These are phyloP conservation scores for Cheilosia variabilis DNA, from an alignment of 2,888 invertebrate genomes.

Conservation along the genomic window DNA sequence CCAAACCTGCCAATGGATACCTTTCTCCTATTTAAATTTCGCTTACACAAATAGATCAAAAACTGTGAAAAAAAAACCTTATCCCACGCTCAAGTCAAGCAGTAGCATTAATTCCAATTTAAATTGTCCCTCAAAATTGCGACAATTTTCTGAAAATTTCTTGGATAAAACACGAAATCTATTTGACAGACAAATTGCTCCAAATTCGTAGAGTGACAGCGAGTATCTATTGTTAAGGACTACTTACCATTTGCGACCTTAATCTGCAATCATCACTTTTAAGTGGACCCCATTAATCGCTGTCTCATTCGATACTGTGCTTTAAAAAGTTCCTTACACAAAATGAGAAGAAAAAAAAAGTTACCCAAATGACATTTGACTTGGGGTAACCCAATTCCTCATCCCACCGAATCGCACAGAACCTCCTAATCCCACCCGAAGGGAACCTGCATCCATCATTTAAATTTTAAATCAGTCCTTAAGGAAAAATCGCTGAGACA, in stretches of 20 bases:
- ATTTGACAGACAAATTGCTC: constrained; percentile 46
- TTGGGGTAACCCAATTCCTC: constrained; percentile 57
- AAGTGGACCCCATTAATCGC: constrained; percentile 66
- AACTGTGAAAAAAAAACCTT: no score
- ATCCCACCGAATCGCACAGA: neutral
- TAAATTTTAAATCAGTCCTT: constrained; percentile 73
- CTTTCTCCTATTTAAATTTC: no score
- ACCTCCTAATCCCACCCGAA: neutral
- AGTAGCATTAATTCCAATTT: constrained; percentile 16
- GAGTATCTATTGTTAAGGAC: constrained; percentile 11
- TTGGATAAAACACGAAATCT: neutral
- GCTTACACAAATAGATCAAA: no score
- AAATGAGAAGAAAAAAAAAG: constrained; percentile 15
- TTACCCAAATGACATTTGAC: constrained; percentile 51
- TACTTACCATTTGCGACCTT: constrained; percentile 48
- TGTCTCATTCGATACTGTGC: constrained; percentile 67
- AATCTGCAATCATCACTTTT: constrained; percentile 71
- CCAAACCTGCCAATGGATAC: no score
- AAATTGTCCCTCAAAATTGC: neutral
- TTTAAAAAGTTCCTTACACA: neutral
- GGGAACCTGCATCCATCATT: constrained; percentile 51
- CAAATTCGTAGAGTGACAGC: constrained; percentile 45
- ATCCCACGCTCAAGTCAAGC: no score
- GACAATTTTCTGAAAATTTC: constrained; percentile 1
- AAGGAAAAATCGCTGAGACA: constrained; percentile 72